These are phyloP conservation scores for Malacosoma neustria DNA, from an alignment of 2,888 invertebrate species.

Conservation along the genomic window DNA sequence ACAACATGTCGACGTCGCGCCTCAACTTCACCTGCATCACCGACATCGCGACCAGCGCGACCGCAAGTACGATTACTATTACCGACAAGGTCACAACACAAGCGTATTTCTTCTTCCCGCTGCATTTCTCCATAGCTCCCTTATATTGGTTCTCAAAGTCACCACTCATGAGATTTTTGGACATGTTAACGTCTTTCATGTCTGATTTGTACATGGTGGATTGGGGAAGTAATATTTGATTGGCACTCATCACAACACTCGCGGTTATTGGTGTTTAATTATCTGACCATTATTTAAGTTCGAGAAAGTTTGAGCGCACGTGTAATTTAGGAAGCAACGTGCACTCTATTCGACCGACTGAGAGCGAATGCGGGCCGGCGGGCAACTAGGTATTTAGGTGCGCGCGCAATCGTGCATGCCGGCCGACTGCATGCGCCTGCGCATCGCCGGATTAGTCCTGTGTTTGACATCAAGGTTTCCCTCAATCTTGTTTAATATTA, in stretches of 20 bases:
- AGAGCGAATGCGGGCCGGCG: slow-evolving; percentile 27
- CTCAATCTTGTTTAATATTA: neutral
- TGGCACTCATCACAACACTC: slow-evolving; percentile 47
- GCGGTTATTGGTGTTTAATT: slow-evolving; percentile 32
- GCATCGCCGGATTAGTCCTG: slow-evolving; percentile 1
- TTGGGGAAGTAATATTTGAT: slow-evolving; percentile 52
- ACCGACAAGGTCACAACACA: slow-evolving; percentile 31
- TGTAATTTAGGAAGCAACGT: slow-evolving; percentile 28
- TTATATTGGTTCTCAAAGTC: slow-evolving; percentile 58
- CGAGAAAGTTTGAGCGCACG: slow-evolving; percentile 37
- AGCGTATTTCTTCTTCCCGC: slow-evolving; percentile 27
- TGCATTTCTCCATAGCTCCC: slow-evolving; percentile 33
- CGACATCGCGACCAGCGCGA: slow-evolving; percentile 44
- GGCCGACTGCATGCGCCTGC: slow-evolving; percentile 18
- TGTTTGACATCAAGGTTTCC: neutral
- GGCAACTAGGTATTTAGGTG: slow-evolving; percentile 7
- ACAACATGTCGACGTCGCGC: slow-evolving; percentile 50
- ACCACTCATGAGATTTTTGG: slow-evolving; percentile 61
- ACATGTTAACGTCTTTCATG: slow-evolving; percentile 50
- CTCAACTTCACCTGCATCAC: slow-evolving; percentile 50
- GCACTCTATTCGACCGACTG: slow-evolving; percentile 34
- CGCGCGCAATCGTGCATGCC: slow-evolving; percentile 11
- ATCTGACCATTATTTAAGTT: slow-evolving; percentile 50
- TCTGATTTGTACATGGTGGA: slow-evolving; percentile 42
- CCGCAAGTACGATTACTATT: slow-evolving; percentile 31